Evolutionary conservation across 1,140 invertebrate genomes (phyloP).

Genomic region (Bombus sylvicola): DNA sequence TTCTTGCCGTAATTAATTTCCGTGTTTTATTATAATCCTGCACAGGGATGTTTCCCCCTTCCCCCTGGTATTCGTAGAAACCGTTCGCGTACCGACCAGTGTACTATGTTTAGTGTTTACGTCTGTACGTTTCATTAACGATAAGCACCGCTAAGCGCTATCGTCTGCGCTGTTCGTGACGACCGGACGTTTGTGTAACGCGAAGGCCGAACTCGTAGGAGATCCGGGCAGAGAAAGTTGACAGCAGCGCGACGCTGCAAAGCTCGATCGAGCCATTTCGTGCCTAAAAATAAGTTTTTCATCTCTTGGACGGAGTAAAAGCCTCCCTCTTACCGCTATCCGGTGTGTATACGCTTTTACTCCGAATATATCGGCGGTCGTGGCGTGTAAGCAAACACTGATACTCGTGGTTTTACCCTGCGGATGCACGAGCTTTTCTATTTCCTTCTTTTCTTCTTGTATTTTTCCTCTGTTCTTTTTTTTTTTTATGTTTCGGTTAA

Average conservation of each 20-base stretch:
- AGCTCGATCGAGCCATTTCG: constrained; percentile 10
- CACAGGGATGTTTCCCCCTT: not conserved
- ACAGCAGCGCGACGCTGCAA: not conserved
- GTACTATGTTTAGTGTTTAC: constrained; percentile 62
- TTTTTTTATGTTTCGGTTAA: not conserved
- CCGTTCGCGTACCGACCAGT: constrained; percentile 48
- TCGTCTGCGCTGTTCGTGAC: constrained; percentile 45
- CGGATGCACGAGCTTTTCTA: not conserved
- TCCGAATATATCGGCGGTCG: not conserved
- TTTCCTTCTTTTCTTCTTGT: not conserved
- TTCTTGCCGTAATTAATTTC: not conserved
- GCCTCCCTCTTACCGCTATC: constrained; percentile 3
- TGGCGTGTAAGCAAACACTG: constrained; percentile 25
- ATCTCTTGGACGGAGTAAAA: constrained; percentile 11
- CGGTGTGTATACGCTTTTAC: constrained; percentile 13
- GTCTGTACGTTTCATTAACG: constrained; percentile 66
- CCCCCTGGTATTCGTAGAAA: constrained; percentile 35
- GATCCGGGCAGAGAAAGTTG: not conserved
- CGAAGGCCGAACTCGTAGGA: constrained; percentile 9
- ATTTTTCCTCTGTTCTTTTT: too few relatives aligned
- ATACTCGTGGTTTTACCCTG: not conserved
- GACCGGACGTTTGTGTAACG: constrained; percentile 41
- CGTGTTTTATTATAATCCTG: not conserved
- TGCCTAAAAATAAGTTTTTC: constrained; percentile 35
- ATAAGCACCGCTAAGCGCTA: constrained; percentile 61